Evolutionary conservation across 2,797 vertebrate species (phyloP), one percentile per base, ranked within the genome.

Genomic region (Cossypha niveicapilla): DNA sequence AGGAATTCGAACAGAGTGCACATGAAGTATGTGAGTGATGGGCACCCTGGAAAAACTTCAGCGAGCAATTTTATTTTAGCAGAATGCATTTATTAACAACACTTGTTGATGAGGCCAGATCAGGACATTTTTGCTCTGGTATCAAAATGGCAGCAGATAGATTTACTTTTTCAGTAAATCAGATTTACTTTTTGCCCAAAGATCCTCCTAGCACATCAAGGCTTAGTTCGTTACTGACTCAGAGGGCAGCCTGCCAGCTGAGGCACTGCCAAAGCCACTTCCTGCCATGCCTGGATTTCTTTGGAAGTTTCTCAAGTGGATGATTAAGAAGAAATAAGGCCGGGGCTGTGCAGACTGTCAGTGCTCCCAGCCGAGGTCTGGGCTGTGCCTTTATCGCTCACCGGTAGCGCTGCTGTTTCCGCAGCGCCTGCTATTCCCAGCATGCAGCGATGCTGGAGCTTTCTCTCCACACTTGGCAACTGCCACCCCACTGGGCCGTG

Each of bases 261-360:
- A 50, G 71, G 57, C 1, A 3, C 79, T 80, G 88, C 93, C 92
- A 94, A 94, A 91, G 79, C 90, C 90, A 83, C 92, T 94, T 95
- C 91, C 93, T 89, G 88, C 67, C 13, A 0, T 57, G 80, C 71
- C 80, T 58, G 80, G 44, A 41, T 76, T 82, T 75, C 74, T 81
- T 24, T 91, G 78, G 91, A 88, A 91, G 28, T 21, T 7, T 27
- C 37, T 78, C 74, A 56, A 72, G 83, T 23, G 54, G 50, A 35
- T 88, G 79, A 61, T 81, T 48, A 78, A 56, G 30, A 42, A 78
- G 56, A 67, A 79, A 28, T 10, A 42, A 84, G 56, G 9, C 22
- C 13, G 30, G 53, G 51, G 57, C 3, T 44, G 44, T 42, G 77
- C 71, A 63, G 25, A 19, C 51, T 41, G 77, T 30, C 30, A 32